Conservation (phyloP, 1,140 invertebrate genomes). For the Lethrus apterus region DNA sequence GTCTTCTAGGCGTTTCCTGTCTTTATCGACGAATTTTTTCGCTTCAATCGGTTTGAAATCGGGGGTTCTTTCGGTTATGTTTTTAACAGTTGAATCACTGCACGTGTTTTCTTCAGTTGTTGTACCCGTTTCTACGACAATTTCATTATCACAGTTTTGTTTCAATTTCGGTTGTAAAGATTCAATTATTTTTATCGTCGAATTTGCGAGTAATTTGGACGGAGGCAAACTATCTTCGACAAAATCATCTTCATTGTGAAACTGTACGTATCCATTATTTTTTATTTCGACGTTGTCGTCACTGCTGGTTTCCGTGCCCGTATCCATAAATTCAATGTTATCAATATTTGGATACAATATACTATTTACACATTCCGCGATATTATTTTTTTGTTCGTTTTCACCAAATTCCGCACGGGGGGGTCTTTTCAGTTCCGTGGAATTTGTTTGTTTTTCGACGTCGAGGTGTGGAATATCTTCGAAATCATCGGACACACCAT, state of each 20-base stretch:
- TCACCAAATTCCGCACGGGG: not conserved
- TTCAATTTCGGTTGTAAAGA: conserved; percentile 21
- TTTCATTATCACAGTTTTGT: conserved; percentile 44
- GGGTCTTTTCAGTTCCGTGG: conserved; percentile 1
- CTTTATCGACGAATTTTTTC: not conserved
- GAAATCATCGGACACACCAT: conserved; percentile 67
- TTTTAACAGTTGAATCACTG: conserved; percentile 40
- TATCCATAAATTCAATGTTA: conserved; percentile 69
- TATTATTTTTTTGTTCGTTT: not conserved
- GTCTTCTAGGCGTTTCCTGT: conserved; percentile 27
- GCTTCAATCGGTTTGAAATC: not conserved
- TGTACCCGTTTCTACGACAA: conserved; percentile 47
- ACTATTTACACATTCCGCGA: conserved; percentile 36
- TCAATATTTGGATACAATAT: conserved; percentile 40
- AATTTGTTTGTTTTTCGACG: too few species aligned
- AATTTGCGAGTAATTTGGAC: conserved; percentile 16
- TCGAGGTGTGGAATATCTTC: too few species aligned
- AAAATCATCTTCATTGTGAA: conserved; percentile 54
- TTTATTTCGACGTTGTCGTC: conserved; percentile 48
- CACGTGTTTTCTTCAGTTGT: conserved; percentile 50
- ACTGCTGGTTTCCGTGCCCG: conserved; percentile 55
- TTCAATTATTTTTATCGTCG: not conserved
- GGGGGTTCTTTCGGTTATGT: conserved; percentile 30
- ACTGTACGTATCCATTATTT: conserved; percentile 62
- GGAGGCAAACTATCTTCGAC: conserved; percentile 52